These are phyloP conservation scores for Watsonalla cultraria DNA, from an alignment of 2,888 invertebrate species.

Conservation along the genomic window DNA sequence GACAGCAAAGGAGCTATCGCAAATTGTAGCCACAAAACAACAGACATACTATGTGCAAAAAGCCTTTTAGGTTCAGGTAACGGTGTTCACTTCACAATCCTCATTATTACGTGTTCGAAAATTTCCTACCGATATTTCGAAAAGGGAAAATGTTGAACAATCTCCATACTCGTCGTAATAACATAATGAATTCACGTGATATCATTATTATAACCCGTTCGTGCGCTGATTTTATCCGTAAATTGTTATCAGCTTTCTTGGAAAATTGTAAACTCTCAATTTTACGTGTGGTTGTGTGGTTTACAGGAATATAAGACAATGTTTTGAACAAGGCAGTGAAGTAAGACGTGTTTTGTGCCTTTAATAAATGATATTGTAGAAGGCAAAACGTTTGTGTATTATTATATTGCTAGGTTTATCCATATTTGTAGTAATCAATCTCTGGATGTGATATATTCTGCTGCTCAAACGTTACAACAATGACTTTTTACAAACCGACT, in stretches of 20 bases:
- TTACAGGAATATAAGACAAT: too few relatives aligned
- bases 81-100: conserved; percentile 28
- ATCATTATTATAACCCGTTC: background rate
- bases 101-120: conserved; percentile 10
- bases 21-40: background rate
- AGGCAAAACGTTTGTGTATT: too few relatives aligned
- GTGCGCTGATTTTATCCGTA: background rate
- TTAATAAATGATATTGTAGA: too few relatives aligned
- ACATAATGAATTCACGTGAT: background rate
- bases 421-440: too few relatives aligned
- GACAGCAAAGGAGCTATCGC: background rate
- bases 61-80: background rate
- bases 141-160: background rate
- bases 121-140: conserved; percentile 12
- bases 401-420: too few relatives aligned
- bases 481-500: too few relatives aligned
- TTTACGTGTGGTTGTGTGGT: conserved; percentile 3
- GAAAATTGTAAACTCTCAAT: conserved; percentile 24
- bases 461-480: too few relatives aligned
- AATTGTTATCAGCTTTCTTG: background rate
- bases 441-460: too few relatives aligned
- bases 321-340: too few relatives aligned
- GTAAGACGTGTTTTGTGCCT: too few relatives aligned
- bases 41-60: too few relatives aligned
- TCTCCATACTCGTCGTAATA: background rate